phyloP scores from a whole-genome alignment of 2,797 vertebrate genomes.

The Anableps anableps region DNA sequence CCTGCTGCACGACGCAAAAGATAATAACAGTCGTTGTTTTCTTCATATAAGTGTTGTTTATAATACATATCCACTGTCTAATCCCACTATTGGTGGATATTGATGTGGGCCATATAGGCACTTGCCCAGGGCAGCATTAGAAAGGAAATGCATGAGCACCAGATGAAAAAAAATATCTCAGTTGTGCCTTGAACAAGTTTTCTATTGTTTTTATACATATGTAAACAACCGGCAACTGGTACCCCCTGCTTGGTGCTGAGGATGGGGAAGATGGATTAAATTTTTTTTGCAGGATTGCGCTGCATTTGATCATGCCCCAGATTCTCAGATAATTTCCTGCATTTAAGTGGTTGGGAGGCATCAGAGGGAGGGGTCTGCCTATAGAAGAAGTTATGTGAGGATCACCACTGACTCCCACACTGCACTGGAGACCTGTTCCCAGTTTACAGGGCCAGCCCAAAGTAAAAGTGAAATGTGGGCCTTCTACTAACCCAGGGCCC shows the following conservation, averaged over 20 bases:
- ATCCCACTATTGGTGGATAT: neutral
- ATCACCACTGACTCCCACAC: neutral
- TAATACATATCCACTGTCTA: neutral
- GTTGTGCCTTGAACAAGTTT: neutral
- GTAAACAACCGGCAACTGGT: neutral
- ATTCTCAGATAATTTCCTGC: neutral
- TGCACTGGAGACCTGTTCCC: neutral
- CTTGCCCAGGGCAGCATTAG: neutral
- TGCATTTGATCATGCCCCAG: neutral
- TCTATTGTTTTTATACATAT: neutral
- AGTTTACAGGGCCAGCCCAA: no score
- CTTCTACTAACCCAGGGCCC: no score
- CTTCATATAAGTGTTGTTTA: neutral
- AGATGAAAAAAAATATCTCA: neutral
- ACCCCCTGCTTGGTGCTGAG: neutral
- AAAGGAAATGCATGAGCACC: neutral
- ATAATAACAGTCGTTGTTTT: neutral
- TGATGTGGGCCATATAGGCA: neutral
- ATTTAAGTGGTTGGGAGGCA: neutral
- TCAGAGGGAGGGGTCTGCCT: neutral
- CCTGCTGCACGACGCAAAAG: neutral
- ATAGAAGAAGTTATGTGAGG: neutral
- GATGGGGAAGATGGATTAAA: neutral
- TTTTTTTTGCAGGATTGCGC: neutral
- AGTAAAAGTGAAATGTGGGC: no score